A percentile compares a stretch with the other conserved stretches of the same genome.
Evolutionary conservation across 64 coral and sea anemone species (phyloP).

Genomic region (Pocillopora verrucosa): DNA sequence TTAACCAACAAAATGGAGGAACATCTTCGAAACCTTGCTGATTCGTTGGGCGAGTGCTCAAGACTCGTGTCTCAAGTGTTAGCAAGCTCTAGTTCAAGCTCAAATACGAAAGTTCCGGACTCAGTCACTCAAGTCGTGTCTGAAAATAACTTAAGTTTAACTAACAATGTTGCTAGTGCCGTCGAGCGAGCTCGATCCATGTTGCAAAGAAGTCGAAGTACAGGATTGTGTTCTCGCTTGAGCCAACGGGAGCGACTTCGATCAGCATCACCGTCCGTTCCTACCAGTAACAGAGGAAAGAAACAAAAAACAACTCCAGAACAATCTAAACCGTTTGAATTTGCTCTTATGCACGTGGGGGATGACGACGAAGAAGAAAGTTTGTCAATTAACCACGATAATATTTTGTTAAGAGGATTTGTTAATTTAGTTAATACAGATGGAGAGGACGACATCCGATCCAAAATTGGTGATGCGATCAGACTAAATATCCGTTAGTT

Average conservation of each 20-base stretch:
- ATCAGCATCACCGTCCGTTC: conserved; percentile 18
- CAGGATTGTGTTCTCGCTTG: conserved; percentile 33
- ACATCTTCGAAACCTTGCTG: neutral
- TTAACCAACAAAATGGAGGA: neutral
- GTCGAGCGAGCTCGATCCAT: neutral
- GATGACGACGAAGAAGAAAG: conserved; percentile 18
- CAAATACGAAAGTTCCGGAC: neutral
- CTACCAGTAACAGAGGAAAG: conserved; percentile 6
- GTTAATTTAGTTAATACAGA: conserved; percentile 8
- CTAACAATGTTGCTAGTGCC: neutral
- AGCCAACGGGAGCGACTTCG: conserved; percentile 35
- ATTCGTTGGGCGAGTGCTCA: neutral
- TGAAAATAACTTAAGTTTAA: conserved; percentile 6
- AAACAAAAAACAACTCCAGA: neutral
- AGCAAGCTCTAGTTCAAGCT: neutral
- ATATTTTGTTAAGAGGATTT: conserved; percentile 21
- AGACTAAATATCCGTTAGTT: conserved; percentile 45
- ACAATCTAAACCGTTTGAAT: conserved; percentile 28
- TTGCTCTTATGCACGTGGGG: conserved; percentile 2
- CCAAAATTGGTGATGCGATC: conserved; percentile 51
- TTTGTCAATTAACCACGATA: conserved; percentile 31
- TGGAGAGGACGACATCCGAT: neutral
- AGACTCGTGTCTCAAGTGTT: neutral
- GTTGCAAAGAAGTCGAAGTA: neutral
- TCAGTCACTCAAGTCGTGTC: neutral